Base-by-base conservation (phyloP, 2,113 vertebrate species). In the Leptodactylus fuscus region DNA sequence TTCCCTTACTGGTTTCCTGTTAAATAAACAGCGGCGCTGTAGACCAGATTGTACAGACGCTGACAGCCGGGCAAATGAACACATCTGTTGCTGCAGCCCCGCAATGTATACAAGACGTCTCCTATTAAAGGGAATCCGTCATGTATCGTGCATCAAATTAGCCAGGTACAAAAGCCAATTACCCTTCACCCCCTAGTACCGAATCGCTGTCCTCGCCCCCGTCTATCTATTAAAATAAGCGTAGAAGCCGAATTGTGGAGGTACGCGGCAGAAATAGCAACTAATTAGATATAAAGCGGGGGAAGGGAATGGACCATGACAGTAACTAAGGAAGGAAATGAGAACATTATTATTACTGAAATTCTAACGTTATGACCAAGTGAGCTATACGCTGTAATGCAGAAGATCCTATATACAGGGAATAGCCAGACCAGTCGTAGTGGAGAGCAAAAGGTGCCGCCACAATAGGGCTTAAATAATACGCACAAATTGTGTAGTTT, bases 161-260 rank as follows among this genome's bases (percentile, higher is more conserved):
- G 62, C 44, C 62, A 29, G 20, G 62, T 48, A 51, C n/a, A 65
- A 53, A 81, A 81, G 41, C 24, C 44, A 81, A 67, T 81, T 81
- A 67, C 24, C 58, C 58, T 1, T 62, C 6, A 22, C 20, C 44
- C 41, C 48, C 41, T 5, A 16, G 24, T 29, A 41, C n/a, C 58
- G 10, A 18, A 0, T 29, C 0, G 15, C 16, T 18, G 62, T 46
- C 9, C 29, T 38, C 13, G 41, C 11, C 29, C 16, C 29, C 34
- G 51, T 49, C 11, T 22, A 2, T 20, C 7, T 58, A 11, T 5
- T 18, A 12, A 15, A 53, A 18, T 13, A 32, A 29, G 53, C 1
- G 24, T 4, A 15, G 11, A 16, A 38, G 60, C 7, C 5, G 76
- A 58, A 58, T 8, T 15, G 36, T 16, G 51, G 18, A 60, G 34